Evolutionary conservation across 2,113 vertebrate genomes (phyloP).

Genomic region (Cinclus cinclus): DNA sequence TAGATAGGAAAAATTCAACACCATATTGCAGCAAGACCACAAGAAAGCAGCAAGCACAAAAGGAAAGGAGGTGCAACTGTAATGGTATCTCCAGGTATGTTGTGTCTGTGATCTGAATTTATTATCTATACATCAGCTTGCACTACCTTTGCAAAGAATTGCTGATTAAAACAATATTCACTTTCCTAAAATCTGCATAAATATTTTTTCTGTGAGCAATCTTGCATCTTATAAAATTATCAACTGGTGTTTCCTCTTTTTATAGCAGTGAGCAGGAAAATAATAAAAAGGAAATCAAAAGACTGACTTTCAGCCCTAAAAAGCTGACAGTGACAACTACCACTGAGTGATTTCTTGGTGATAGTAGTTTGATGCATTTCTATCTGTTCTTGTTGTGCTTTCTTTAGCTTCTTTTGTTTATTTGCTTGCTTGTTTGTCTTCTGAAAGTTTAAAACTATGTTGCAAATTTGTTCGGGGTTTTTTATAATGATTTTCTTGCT

Average conservation of each 20-base stretch:
- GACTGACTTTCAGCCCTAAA: background rate
- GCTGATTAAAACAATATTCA: background rate
- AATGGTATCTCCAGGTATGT: background rate
- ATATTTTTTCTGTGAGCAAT: background rate
- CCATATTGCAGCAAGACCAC: background rate
- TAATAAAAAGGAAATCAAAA: background rate
- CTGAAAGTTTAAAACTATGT: background rate
- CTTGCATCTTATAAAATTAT: background rate
- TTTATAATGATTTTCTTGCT: background rate
- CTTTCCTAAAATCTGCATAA: background rate
- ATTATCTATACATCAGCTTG: background rate
- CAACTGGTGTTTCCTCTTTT: background rate
- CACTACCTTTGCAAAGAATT: background rate
- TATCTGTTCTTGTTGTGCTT: background rate
- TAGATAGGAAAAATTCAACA: background rate
- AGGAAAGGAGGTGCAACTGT: background rate
- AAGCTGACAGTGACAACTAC: background rate
- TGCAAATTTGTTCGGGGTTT: background rate
- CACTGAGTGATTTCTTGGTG: background rate
- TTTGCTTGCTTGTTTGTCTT: background rate
- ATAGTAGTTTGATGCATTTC: background rate
- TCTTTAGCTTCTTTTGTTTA: background rate
- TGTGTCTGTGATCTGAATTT: background rate
- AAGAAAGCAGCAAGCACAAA: background rate
- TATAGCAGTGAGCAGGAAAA: background rate